Conservation (phyloP, 2,113 vertebrate genomes). For the Acanthisitta chloris region DNA sequence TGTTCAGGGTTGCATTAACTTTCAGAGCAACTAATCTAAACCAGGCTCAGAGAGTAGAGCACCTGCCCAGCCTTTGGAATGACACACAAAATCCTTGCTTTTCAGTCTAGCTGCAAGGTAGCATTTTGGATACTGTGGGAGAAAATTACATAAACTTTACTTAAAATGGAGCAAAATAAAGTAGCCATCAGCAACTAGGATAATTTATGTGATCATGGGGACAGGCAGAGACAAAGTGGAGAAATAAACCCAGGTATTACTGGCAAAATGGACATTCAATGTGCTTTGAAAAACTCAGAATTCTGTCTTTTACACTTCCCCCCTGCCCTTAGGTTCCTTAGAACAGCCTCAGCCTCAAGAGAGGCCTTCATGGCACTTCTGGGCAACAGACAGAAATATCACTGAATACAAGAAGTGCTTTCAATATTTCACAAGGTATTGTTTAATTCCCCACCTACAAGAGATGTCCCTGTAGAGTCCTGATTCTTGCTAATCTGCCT, state of each 20-base stretch:
- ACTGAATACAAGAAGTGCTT: not conserved
- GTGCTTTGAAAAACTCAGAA: not conserved
- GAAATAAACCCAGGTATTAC: not conserved
- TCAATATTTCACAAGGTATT: not conserved
- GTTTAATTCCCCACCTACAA: not conserved
- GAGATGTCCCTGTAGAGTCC: not conserved
- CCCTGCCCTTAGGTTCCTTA: not conserved
- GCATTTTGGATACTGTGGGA: not conserved
- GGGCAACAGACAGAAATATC: not conserved
- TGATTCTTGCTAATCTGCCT: not conserved
- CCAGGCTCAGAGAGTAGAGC: not conserved
- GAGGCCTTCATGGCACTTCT: not conserved
- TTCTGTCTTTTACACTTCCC: not conserved
- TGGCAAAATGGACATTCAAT: not conserved
- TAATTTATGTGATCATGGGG: not conserved
- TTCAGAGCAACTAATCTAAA: not conserved
- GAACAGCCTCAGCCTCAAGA: not conserved
- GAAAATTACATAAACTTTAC: not conserved
- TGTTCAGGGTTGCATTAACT: not conserved
- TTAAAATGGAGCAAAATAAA: not conserved
- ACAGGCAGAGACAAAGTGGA: not conserved
- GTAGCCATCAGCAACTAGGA: not conserved
- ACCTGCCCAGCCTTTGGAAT: not conserved
- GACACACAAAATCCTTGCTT: not conserved
- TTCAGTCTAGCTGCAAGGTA: not conserved